Base-by-base conservation (phyloP, 2,888 invertebrate species). In the Acanthosepion lycidas region DNA sequence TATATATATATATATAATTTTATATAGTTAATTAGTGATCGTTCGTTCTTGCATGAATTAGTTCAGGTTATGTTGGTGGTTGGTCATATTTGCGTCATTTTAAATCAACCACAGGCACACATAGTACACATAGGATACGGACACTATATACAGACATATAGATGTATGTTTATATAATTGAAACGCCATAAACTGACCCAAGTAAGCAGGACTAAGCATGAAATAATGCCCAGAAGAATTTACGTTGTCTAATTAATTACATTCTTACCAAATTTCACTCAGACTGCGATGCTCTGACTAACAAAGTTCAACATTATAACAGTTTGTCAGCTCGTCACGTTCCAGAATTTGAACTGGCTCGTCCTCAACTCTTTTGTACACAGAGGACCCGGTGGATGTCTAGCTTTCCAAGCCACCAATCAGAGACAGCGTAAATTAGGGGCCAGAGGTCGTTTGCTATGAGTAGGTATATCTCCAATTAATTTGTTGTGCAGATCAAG, bases 381-480 rank as follows among this genome's bases (percentile, higher is more conserved):
- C n/a, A n/a, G 78, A 78, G 78, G 78, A 33, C 15, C 78, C n/a
- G n/a, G 1, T 23, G 78, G 78, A 12, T n/a, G 78, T 78, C 12
- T 2, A 23, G 8, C 59, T 78, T 33, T 78, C 33, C n/a, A 78
- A 33, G 0, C 15, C n/a, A 78, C 78, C 78, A n/a, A n/a, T 78
- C 3, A 12, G n/a, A 78, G 78, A 28, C 78, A 9, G 4, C 18
- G 78, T 78, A 12, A 1, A 78, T 78, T 78, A 78, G 15, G 78
- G n/a, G 9, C 33, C 78, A 78, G 18, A 18, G 78, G 78, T 78
- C 15, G n/a, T n/a, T 78, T n/a, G 78, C n/a, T 15, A 78, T 78
- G 33, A 78, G 78, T 78, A 78, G n/a, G 78, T 78, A 78, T 78
- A 78, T 78, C 78, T 78, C n/a, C n/a, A 78, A 78, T 78, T 78